Evolutionary conservation across 1,140 invertebrate genomes (phyloP).

Genomic region (Brachionus rubens): DNA sequence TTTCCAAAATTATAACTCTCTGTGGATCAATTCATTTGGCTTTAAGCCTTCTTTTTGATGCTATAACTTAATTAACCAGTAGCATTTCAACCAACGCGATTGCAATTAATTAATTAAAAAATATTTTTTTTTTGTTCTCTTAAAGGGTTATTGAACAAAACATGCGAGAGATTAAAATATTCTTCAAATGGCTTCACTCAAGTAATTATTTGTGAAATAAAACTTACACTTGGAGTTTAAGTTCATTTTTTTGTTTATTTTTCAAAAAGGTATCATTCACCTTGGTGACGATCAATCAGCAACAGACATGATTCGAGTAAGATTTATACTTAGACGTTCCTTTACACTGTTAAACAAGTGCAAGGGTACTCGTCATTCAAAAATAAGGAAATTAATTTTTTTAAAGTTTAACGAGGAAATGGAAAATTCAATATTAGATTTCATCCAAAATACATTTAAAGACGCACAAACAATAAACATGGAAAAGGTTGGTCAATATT

Average conservation of each 20-base stretch:
- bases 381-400: background rate
- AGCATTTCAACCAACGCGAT: too few relatives aligned
- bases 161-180: conserved; percentile 85
- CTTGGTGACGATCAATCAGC: conserved; percentile 41
- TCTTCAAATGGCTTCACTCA: conserved; percentile 79
- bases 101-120: too few relatives aligned
- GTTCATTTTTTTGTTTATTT: too few relatives aligned
- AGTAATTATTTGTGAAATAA: too few relatives aligned
- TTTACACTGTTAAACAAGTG: background rate
- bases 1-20: too few relatives aligned
- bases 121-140: conserved; percentile 47
- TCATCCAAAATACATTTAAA: conserved; percentile 45
- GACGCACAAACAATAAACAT: conserved; percentile 42
- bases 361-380: background rate
- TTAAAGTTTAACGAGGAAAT: conserved; percentile 45
- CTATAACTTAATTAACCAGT: too few relatives aligned
- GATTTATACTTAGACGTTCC: background rate
- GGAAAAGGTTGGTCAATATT: conserved; percentile 46
- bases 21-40: too few relatives aligned
- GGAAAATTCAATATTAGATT: conserved; percentile 45
- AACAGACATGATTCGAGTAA: conserved; percentile 44
- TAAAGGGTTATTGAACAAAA: conserved; percentile 78
- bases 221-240: too few relatives aligned
- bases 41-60: too few relatives aligned
- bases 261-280: conserved; percentile 44